Evolutionary conservation across 2,888 invertebrate species (phyloP).

Genomic region (Trachelus tabidus): DNA sequence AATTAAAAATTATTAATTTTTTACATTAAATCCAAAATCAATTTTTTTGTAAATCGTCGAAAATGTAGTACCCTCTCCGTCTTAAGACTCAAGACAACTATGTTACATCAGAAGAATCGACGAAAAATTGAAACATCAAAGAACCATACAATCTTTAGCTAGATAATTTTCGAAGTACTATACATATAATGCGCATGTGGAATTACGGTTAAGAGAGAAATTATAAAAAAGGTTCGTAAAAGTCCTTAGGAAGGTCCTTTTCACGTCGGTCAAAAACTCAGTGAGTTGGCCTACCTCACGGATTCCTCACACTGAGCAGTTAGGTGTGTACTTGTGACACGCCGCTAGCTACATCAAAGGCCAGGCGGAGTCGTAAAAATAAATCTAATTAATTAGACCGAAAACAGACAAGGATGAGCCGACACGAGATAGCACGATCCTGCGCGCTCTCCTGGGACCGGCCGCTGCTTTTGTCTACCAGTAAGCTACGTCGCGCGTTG

Average conservation of each 20-base stretch:
- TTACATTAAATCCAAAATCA: too few species aligned
- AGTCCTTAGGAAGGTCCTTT: not conserved
- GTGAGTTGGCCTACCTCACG: not conserved
- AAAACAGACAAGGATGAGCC: slow-evolving; percentile 34
- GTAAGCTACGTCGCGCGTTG: not conserved
- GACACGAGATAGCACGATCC: slow-evolving; percentile 16
- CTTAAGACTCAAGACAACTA: too few species aligned
- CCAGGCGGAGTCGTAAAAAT: slow-evolving; percentile 44
- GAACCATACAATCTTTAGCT: too few species aligned
- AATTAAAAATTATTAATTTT: too few species aligned
- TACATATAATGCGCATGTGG: not conserved
- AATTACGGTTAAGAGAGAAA: not conserved
- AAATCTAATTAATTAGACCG: slow-evolving; percentile 42
- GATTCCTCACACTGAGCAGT: slow-evolving; percentile 18
- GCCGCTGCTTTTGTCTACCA: not conserved
- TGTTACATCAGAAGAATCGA: too few species aligned
- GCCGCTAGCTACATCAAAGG: slow-evolving; percentile 43
- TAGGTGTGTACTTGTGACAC: slow-evolving; percentile 24
- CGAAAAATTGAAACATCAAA: too few species aligned
- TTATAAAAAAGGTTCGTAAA: not conserved
- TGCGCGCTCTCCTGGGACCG: not conserved
- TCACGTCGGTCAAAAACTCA: not conserved
- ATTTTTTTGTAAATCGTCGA: too few species aligned
- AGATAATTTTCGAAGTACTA: too few species aligned
- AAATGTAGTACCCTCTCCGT: too few species aligned